phyloP scores from a whole-genome alignment of 2,113 vertebrate genomes.

The Vimba vimba region DNA sequence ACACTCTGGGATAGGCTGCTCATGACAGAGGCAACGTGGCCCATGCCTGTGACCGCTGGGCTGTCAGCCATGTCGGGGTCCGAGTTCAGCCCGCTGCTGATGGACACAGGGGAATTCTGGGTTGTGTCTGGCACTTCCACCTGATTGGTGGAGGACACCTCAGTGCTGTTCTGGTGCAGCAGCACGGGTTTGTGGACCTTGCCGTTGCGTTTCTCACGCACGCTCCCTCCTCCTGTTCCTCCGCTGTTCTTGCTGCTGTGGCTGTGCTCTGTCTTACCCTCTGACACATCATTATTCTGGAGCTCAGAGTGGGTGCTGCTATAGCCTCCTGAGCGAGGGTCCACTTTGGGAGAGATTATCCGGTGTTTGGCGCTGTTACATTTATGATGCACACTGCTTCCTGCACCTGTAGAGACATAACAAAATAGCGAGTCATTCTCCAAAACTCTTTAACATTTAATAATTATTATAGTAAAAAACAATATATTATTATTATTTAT shows the following conservation, averaged over 20 bases:
- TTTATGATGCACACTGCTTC: slow-evolving; percentile 98
- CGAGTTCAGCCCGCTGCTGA: slow-evolving; percentile 97
- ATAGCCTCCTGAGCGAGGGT: slow-evolving; percentile 89
- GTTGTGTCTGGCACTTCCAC: slow-evolving; percentile 98
- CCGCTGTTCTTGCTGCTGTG: slow-evolving; percentile 78
- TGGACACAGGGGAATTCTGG: slow-evolving; percentile 97
- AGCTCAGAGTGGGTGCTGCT: slow-evolving; percentile 90
- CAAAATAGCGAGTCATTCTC: not conserved
- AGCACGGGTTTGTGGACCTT: slow-evolving; percentile 94
- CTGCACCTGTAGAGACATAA: slow-evolving; percentile 81
- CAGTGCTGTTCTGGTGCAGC: slow-evolving; percentile 97
- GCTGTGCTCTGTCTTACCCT: slow-evolving; percentile 94
- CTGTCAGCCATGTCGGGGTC: slow-evolving; percentile 96
- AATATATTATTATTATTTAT: not conserved
- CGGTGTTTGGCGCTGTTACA: slow-evolving; percentile 99
- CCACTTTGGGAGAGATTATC: slow-evolving; percentile 98
- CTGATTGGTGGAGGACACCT: slow-evolving; percentile 98
- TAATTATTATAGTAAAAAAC: not conserved
- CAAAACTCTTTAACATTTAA: not conserved
- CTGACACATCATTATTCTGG: slow-evolving; percentile 97
- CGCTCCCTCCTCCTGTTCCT: slow-evolving; percentile 72
- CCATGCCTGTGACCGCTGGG: slow-evolving; percentile 92
- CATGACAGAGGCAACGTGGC: slow-evolving; percentile 96
- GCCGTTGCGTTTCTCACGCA: slow-evolving; percentile 95
- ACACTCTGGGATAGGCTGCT: slow-evolving; percentile 93